A percentile compares a stretch with the other conserved stretches of the same genome.
Evolutionary conservation across 2,113 vertebrate species (phyloP).

Genomic region (Odontesthes bonariensis): DNA sequence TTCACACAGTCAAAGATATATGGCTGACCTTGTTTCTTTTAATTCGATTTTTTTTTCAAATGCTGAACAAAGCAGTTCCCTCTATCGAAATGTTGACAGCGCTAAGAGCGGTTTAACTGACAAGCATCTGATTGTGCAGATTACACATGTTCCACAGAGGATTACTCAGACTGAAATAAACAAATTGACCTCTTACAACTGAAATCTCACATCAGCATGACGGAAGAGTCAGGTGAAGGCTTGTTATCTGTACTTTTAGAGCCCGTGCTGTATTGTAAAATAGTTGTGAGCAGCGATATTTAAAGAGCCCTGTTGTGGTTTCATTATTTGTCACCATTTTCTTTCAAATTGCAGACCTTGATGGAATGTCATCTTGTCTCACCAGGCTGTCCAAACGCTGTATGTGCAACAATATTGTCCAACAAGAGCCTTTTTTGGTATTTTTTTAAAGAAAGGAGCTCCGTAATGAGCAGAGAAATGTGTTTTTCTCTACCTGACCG

Average conservation of each 20-base stretch:
- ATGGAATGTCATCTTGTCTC: constrained; percentile 13
- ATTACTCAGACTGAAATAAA: constrained; percentile 74
- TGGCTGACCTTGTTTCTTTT: constrained; percentile 65
- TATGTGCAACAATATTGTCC: not conserved
- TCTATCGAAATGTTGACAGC: constrained; percentile 34
- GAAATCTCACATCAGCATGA: constrained; percentile 63
- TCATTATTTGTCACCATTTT: constrained; percentile 18
- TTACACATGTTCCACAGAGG: constrained; percentile 69
- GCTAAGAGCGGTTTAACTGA: constrained; percentile 72
- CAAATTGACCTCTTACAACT: constrained; percentile 73
- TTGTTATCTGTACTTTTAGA: constrained; percentile 1
- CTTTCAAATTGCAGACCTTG: constrained; percentile 18
- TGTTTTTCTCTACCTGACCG: constrained; percentile 45
- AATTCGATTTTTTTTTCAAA: not conserved
- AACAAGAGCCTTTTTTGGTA: constrained; percentile 11
- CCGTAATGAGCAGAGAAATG: constrained; percentile 36
- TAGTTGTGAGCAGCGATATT: constrained; percentile 43
- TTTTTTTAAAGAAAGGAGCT: constrained; percentile 1
- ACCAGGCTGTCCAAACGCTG: constrained; percentile 1
- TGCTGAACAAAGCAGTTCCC: constrained; percentile 40
- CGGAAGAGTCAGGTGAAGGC: constrained; percentile 36
- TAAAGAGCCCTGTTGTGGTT: constrained; percentile 15
- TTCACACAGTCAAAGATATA: constrained; percentile 40
- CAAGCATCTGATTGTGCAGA: constrained; percentile 78
- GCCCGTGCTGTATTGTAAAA: constrained; percentile 11